These are phyloP conservation scores for Philereme transversata DNA, from an alignment of 2,888 invertebrate species.

Conservation along the genomic window DNA sequence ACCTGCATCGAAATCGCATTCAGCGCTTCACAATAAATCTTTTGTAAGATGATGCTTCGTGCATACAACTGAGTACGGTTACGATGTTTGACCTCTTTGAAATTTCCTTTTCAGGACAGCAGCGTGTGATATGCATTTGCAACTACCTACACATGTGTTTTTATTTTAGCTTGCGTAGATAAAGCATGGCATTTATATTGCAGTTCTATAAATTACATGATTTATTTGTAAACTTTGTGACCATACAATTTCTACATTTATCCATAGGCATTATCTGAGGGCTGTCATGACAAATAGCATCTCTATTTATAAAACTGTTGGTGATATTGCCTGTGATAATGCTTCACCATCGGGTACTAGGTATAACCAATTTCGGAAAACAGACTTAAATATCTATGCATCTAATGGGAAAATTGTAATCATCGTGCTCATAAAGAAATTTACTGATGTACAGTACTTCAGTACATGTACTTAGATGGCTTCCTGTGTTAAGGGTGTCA, in stretches of 20 bases:
- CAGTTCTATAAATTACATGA: constrained; percentile 1
- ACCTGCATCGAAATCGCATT: constrained; percentile 24
- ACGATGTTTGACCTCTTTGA: constrained; percentile 27
- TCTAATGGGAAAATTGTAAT: too few species aligned
- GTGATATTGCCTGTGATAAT: constrained; percentile 10
- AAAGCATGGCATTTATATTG: constrained; percentile 38
- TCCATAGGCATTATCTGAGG: constrained; percentile 9
- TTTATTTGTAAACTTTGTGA: not conserved
- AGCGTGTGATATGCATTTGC: constrained; percentile 16
- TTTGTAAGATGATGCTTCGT: not conserved
- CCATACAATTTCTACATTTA: not conserved
- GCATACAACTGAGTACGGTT: constrained; percentile 20
- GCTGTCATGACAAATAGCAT: constrained; percentile 11
- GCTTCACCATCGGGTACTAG: not conserved
- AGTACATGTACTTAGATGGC: too few species aligned
- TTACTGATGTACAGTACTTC: too few species aligned
- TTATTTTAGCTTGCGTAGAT: constrained; percentile 27
- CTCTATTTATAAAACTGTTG: constrained; percentile 11
- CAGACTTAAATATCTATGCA: too few species aligned
- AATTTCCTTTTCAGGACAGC: constrained; percentile 22
- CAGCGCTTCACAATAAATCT: constrained; percentile 8
- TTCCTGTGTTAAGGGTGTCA: too few species aligned
- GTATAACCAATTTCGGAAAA: not conserved
- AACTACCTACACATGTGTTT: constrained; percentile 9
- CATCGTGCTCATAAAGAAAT: too few species aligned